phyloP scores from a whole-genome alignment of 1,140 invertebrate species.

The Magallana gigas region DNA sequence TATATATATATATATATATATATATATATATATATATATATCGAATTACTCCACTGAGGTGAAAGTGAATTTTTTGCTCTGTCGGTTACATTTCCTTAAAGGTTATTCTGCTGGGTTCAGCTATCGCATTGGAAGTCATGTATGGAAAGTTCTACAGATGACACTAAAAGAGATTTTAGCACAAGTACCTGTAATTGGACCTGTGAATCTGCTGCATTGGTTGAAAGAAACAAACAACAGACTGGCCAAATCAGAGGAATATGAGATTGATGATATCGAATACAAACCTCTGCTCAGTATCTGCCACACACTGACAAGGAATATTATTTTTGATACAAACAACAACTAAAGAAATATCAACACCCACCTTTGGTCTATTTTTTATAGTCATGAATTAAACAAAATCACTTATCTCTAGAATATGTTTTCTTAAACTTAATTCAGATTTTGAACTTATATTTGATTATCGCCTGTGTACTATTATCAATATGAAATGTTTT shows the following conservation, averaged over 20 bases:
- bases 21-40: no score
- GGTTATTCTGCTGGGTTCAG: not conserved
- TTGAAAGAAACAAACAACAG: not conserved
- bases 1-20: no score
- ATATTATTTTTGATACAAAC: not conserved
- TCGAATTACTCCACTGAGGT: no score
- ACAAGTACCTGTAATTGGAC: not conserved
- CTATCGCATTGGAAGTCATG: not conserved
- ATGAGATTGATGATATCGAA: not conserved
- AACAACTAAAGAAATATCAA: no score
- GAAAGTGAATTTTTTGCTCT: no score
- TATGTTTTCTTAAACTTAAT: no score
- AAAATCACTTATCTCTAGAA: no score
- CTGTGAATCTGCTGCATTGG: not conserved
- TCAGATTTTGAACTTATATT: no score
- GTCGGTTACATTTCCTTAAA: not conserved
- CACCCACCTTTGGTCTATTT: no score
- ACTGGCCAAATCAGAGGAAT: not conserved
- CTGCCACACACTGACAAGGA: not conserved
- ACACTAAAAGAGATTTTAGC: not conserved
- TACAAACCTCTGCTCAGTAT: conserved; percentile 14
- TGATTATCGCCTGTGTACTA: no score
- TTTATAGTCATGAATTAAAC: no score
- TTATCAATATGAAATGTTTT: no score
- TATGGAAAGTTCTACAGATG: not conserved